phyloP scores from a whole-genome alignment of 2,888 invertebrate genomes.

The Drosophila quinaria region DNA sequence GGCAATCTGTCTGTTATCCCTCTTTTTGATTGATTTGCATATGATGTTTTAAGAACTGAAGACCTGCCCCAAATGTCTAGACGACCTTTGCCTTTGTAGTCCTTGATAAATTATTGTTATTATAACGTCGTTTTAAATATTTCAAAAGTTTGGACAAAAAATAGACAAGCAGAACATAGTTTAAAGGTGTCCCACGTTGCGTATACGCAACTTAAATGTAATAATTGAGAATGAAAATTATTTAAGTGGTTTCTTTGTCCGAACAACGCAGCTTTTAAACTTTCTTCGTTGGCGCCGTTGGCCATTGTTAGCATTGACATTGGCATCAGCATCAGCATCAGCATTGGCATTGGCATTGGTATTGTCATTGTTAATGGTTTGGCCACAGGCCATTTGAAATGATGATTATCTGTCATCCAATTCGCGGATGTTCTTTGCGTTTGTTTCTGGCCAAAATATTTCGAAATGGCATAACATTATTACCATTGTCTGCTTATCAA shows the following conservation, averaged over 20 bases:
- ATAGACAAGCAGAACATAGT: background rate
- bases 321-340: conserved; percentile 16
- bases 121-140: background rate
- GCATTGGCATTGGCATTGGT: conserved; percentile 16
- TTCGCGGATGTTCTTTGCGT: conserved; percentile 8
- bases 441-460: conserved; percentile 20
- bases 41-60: conserved; percentile 28
- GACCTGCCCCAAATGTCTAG: conserved; percentile 41
- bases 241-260: conserved; percentile 20
- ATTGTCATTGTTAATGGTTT: conserved; percentile 40
- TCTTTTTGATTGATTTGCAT: conserved; percentile 67
- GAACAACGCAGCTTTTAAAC: conserved; percentile 32
- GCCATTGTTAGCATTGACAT: conserved; percentile 25
- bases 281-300: conserved; percentile 32
- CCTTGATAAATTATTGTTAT: conserved; percentile 7
- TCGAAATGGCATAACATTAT: conserved; percentile 11
- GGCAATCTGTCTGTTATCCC: conserved; percentile 1
- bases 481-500: conserved; percentile 21
- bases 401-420: conserved; percentile 32
- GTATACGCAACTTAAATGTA: conserved; percentile 42
- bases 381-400: conserved; percentile 44
- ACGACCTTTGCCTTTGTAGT: conserved; percentile 22
- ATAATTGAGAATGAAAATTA: conserved; percentile 7
- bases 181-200: conserved; percentile 17
- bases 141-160: background rate